Evolutionary conservation across 2,797 vertebrate species (phyloP).

Genomic region (Anabacerthia variegaticeps): DNA sequence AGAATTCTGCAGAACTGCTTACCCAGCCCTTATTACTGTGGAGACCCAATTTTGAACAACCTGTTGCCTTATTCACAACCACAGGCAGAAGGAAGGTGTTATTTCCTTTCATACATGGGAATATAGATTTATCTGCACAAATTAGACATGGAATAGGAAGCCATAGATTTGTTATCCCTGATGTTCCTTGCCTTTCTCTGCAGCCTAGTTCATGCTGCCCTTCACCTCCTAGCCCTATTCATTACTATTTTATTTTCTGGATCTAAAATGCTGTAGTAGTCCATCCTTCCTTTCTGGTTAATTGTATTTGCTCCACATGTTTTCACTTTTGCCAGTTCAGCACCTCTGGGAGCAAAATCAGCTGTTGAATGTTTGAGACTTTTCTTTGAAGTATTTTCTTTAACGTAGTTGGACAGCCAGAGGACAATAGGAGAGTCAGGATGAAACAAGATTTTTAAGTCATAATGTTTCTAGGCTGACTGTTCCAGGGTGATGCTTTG

Average conservation of each 20-base stretch:
- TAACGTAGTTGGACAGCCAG: constrained; percentile 1
- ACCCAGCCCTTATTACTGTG: not conserved
- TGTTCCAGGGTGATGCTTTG: not conserved
- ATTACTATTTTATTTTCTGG: constrained; percentile 3
- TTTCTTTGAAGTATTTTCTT: constrained; percentile 35
- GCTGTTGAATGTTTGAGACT: constrained; percentile 13
- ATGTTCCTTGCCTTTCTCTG: not conserved
- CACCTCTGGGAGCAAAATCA: constrained; percentile 36
- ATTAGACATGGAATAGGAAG: not conserved
- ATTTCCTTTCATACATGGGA: not conserved
- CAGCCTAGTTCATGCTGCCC: not conserved
- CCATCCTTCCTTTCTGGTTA: not conserved
- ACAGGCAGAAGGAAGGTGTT: not conserved
- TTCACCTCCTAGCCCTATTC: not conserved
- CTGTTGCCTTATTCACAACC: not conserved
- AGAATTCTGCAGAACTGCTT: not conserved
- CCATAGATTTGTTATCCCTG: not conserved
- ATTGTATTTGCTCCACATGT: not conserved
- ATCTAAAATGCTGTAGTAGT: not conserved
- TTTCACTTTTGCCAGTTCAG: constrained; percentile 45
- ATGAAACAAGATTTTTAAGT: constrained; percentile 30
- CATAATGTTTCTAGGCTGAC: not conserved
- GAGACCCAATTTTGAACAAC: not conserved
- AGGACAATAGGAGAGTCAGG: not conserved
- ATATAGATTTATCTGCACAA: not conserved